Conservation (phyloP, 2,113 vertebrate genomes). For the Seriola quinqueradiata region DNA sequence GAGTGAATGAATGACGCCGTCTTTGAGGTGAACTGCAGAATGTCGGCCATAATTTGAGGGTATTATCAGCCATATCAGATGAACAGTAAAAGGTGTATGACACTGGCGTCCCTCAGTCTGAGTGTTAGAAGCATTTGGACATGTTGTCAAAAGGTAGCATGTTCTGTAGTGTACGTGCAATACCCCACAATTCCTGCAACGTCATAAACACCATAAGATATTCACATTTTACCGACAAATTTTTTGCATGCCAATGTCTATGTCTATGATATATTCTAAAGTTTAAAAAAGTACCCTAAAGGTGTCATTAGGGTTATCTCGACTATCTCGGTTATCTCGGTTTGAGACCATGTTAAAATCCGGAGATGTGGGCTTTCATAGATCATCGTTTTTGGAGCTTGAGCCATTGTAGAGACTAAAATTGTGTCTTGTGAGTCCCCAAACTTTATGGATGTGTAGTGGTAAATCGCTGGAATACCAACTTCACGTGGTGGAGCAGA, state of each 20-base stretch:
- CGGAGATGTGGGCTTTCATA: not conserved
- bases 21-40: not conserved
- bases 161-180: not conserved
- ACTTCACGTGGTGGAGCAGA: not conserved
- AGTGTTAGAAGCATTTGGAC: not conserved
- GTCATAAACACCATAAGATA: not conserved
- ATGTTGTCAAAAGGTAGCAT: not conserved
- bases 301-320: no score
- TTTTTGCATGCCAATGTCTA: not conserved
- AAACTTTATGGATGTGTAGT: not conserved
- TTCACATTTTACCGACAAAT: not conserved
- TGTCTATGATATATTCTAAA: not conserved
- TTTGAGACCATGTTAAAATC: no score
- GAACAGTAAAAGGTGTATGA: not conserved
- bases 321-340: no score
- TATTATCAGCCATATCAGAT: constrained; percentile 25
- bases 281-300: no score
- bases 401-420: not conserved
- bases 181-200: not conserved
- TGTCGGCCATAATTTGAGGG: constrained; percentile 17
- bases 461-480: not conserved
- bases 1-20: constrained; percentile 19
- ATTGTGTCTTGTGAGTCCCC: not conserved
- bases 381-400: not conserved
- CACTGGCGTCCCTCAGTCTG: not conserved